Evolutionary conservation across 2,888 invertebrate species (phyloP).

Genomic region (Hypercompe scribonia): DNA sequence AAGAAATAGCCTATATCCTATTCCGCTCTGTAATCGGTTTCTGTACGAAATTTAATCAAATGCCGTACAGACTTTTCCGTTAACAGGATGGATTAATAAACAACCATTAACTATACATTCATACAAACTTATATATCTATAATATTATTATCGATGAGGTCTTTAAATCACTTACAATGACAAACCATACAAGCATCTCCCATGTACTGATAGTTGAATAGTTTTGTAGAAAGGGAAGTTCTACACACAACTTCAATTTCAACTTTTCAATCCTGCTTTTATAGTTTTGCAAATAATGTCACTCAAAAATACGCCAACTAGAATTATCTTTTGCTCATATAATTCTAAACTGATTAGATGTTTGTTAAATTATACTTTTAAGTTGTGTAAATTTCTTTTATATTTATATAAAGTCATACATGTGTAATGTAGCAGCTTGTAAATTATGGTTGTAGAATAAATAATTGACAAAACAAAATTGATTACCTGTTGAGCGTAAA

Average conservation of each 20-base stretch:
- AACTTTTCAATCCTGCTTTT: no score
- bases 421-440: not conserved
- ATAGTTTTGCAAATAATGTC: no score
- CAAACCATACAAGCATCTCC: not conserved
- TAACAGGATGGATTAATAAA: no score
- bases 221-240: not conserved
- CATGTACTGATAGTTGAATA: not conserved
- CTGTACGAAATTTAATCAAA: not conserved
- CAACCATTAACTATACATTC: not conserved
- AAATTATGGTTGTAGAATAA: constrained; percentile 8
- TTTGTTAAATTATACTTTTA: not conserved
- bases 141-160: not conserved
- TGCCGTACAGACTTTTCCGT: not conserved
- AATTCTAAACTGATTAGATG: not conserved
- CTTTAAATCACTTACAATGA: not conserved
- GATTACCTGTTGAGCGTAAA: constrained; percentile 35
- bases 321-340: not conserved
- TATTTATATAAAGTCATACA: not conserved
- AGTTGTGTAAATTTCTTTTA: no score
- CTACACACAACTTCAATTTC: not conserved
- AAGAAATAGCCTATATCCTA: not conserved
- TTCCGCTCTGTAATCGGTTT: not conserved
- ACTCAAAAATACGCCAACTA: not conserved
- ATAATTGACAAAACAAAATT: constrained; percentile 8
- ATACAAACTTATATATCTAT: not conserved